phyloP scores from a whole-genome alignment of 2,797 vertebrate genomes.

The Prionace glauca region DNA sequence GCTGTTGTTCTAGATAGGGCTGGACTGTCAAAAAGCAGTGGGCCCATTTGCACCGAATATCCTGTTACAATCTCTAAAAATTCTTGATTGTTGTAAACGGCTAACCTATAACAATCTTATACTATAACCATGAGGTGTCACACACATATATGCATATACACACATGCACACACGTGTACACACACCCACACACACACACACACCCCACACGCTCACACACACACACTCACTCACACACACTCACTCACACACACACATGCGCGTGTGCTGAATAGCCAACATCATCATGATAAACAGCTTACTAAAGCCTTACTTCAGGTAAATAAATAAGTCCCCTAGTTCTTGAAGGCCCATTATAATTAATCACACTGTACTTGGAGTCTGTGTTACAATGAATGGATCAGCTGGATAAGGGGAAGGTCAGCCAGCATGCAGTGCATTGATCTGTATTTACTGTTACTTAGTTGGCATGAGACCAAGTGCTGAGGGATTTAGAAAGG shows the following conservation, averaged over 20 bases:
- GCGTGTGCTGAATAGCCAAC: background rate
- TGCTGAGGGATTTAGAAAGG: background rate
- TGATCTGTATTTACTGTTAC: background rate
- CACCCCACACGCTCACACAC: no score
- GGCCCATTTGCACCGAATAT: no score
- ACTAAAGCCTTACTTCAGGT: background rate
- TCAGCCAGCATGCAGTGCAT: background rate
- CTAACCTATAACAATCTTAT: background rate
- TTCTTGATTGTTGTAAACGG: background rate
- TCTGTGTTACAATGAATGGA: background rate
- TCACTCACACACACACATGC: no score
- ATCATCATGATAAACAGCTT: background rate
- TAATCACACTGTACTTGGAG: background rate
- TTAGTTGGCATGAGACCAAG: background rate
- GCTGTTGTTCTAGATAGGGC: background rate
- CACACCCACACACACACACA: background rate
- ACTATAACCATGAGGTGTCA: background rate
- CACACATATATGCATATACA: no score
- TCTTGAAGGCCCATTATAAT: background rate
- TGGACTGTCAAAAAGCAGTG: background rate
- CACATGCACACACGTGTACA: no score
- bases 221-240: no score
- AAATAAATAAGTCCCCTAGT: background rate
- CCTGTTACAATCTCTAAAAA: background rate
- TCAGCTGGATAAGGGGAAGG: background rate